Conservation (phyloP, 2,888 invertebrate species). For the Fragum whitleyi region DNA sequence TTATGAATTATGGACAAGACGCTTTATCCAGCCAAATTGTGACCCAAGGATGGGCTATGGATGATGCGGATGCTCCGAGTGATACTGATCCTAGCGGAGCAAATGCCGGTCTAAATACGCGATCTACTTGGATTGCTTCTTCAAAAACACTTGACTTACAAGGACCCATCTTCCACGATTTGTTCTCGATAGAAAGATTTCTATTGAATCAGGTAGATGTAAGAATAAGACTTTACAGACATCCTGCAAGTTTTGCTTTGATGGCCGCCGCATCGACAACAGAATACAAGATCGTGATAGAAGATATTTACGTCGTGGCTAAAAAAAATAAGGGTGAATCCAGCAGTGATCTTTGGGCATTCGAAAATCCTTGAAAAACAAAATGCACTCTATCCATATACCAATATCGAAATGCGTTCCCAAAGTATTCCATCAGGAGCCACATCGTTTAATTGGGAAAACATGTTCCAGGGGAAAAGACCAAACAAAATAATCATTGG, state of each 20-base stretch:
- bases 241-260: slow-evolving; percentile 43
- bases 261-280: slow-evolving; percentile 21
- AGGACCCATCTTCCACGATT: slow-evolving; percentile 53
- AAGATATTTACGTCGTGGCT: slow-evolving; percentile 42
- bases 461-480: slow-evolving; percentile 50
- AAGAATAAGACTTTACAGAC: slow-evolving; percentile 51
- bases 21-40: slow-evolving; percentile 36
- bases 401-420: slow-evolving; percentile 31
- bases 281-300: slow-evolving; percentile 31
- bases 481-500: slow-evolving; percentile 46
- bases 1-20: slow-evolving; percentile 52
- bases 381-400: slow-evolving; percentile 31
- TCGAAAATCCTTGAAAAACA: slow-evolving; percentile 40
- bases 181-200: slow-evolving; percentile 50
- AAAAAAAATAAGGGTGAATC: slow-evolving; percentile 45
- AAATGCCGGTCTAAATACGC: slow-evolving; percentile 33
- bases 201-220: slow-evolving; percentile 60
- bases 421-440: slow-evolving; percentile 40
- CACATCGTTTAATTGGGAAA: slow-evolving; percentile 46
- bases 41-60: slow-evolving; percentile 44
- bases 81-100: slow-evolving; percentile 33
- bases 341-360: slow-evolving; percentile 31
- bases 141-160: slow-evolving; percentile 35
- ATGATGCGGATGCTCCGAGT: slow-evolving; percentile 41
- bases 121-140: slow-evolving; percentile 30